Evolutionary conservation across 2,888 invertebrate genomes (phyloP).

Genomic region (Allolobophora icterica): DNA sequence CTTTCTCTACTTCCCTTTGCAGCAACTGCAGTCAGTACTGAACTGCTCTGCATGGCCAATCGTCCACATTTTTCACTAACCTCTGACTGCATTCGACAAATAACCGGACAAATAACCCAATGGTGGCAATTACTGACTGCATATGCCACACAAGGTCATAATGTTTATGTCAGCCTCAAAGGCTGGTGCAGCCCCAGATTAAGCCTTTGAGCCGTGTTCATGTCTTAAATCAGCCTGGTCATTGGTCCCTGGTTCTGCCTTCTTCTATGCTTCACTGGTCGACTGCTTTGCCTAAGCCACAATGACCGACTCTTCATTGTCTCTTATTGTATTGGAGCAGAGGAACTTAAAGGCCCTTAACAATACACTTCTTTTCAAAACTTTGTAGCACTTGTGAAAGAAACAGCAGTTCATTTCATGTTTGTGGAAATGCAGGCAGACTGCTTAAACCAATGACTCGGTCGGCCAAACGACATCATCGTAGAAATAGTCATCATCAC

Average conservation of each 20-base stretch:
- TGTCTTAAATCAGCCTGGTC: neutral
- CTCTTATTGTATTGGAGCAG: neutral
- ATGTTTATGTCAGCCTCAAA: neutral
- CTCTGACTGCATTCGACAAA: neutral
- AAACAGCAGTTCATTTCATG: neutral
- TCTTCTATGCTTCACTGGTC: neutral
- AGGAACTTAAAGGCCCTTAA: neutral
- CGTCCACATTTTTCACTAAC: neutral
- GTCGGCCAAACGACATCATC: constrained; percentile 13
- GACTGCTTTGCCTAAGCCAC: neutral
- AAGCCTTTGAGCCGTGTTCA: neutral
- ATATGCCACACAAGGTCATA: neutral
- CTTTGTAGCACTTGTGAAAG: neutral
- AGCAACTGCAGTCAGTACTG: neutral
- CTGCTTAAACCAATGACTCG: neutral
- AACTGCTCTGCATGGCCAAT: neutral
- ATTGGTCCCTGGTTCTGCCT: neutral
- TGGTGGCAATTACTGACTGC: neutral
- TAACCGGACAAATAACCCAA: neutral
- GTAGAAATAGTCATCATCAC: constrained; percentile 22
- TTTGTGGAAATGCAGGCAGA: neutral
- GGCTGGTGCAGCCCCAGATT: neutral
- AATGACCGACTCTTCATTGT: neutral
- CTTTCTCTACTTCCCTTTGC: neutral
- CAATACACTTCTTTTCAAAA: neutral